phyloP scores from a whole-genome alignment of 2,888 invertebrate species.

The Sycophila texana region DNA sequence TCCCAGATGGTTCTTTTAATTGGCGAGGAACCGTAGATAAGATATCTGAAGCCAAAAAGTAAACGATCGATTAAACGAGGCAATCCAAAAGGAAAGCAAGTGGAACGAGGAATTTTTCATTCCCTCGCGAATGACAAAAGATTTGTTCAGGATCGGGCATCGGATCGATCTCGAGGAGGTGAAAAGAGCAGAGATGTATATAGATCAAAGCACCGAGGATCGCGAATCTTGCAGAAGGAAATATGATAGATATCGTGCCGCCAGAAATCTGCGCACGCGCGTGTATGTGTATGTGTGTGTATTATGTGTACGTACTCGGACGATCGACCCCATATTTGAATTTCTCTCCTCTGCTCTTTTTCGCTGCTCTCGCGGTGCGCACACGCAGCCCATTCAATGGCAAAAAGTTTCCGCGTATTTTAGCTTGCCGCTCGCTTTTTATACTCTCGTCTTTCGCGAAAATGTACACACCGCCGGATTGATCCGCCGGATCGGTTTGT shows the following conservation, averaged over 20 bases:
- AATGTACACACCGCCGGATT: background rate
- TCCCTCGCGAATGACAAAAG: background rate
- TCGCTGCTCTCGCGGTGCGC: background rate
- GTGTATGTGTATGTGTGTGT: background rate
- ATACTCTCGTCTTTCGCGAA: background rate
- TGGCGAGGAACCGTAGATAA: too few species aligned
- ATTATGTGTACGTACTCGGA: background rate
- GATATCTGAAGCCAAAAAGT: too few species aligned
- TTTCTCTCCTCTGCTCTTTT: slow-evolving; percentile 20
- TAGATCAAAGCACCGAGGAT: background rate
- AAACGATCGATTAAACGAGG: background rate
- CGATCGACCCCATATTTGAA: slow-evolving; percentile 24
- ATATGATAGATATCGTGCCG: slow-evolving; percentile 24
- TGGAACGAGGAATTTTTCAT: background rate
- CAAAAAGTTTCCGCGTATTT: slow-evolving; percentile 27
- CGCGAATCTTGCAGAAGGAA: slow-evolving; percentile 5
- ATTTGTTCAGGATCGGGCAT: background rate
- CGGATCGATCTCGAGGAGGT: too few species aligned
- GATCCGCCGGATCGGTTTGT: slow-evolving; percentile 29
- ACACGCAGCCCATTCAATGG: slow-evolving; percentile 20
- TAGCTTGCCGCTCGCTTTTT: slow-evolving; percentile 5
- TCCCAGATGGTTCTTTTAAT: too few species aligned
- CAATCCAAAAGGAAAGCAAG: background rate
- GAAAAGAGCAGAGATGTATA: too few species aligned
- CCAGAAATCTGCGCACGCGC: background rate